Percentiles rank a stretch among this genome's conserved stretches.
phyloP scores from a whole-genome alignment of 1,140 invertebrate species.

The Diorhabda elongata region DNA sequence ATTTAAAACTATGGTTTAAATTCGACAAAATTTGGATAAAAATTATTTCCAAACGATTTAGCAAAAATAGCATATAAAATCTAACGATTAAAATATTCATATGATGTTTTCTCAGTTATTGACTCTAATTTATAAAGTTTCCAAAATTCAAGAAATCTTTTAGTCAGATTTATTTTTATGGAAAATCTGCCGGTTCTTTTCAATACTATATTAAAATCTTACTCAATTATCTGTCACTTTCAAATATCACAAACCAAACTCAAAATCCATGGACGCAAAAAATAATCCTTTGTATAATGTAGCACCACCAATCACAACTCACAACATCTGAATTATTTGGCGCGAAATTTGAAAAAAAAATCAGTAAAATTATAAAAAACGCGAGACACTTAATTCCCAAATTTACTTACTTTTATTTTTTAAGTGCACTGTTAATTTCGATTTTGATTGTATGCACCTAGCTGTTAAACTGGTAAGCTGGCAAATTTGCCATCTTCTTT shows the following conservation, averaged over 20 bases:
- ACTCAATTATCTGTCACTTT: no score
- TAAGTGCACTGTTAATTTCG: slow-evolving; percentile 14
- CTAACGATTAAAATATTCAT: no score
- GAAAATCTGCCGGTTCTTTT: no score
- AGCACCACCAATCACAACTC: slow-evolving; percentile 9
- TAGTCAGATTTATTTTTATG: no score
- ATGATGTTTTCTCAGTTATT: no score
- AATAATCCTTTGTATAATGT: neutral
- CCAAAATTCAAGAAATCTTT: no score
- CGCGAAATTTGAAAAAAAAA: neutral
- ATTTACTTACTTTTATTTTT: slow-evolving; percentile 18
- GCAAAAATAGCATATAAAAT: no score
- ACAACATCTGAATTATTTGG: neutral
- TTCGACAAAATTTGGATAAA: no score
- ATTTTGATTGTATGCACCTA: slow-evolving; percentile 12
- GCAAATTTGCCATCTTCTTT: slow-evolving; percentile 16
- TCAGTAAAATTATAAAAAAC: neutral
- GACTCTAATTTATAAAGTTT: no score
- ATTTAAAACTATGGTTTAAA: no score
- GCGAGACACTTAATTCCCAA: slow-evolving; percentile 7
- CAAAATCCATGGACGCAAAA: neutral
- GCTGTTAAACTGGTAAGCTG: slow-evolving; percentile 17
- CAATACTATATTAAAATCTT: no score
- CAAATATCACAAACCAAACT: slow-evolving; percentile 9
- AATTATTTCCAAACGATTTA: no score